Evolutionary conservation across 1,140 invertebrate species (phyloP).

Genomic region (Prorops nasuta): DNA sequence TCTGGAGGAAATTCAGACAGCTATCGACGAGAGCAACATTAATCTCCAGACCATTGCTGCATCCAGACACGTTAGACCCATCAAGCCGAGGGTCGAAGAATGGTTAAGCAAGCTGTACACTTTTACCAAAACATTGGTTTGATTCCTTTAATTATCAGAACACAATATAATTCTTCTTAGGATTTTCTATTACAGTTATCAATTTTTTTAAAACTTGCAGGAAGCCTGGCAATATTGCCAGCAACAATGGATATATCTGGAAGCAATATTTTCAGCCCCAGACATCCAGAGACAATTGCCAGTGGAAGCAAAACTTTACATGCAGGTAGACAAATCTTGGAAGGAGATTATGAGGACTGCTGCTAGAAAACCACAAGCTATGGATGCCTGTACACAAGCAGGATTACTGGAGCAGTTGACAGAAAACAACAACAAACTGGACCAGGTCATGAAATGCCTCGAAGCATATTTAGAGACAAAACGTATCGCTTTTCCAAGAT

Average conservation of each 20-base stretch:
- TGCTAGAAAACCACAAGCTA: slow-evolving; percentile 70
- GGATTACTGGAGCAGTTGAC: slow-evolving; percentile 70
- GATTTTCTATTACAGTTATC: too few species aligned
- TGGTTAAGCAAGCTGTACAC: slow-evolving; percentile 74
- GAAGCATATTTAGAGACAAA: slow-evolving; percentile 85
- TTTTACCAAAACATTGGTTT: slow-evolving; percentile 74
- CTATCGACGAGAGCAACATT: slow-evolving; percentile 82
- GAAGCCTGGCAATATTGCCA: slow-evolving; percentile 84
- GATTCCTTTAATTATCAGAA: slow-evolving; percentile 11
- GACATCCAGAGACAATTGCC: slow-evolving; percentile 86
- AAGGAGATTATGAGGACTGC: slow-evolving; percentile 79
- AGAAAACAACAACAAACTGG: slow-evolving; percentile 75
- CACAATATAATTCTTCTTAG: slow-evolving; percentile 4
- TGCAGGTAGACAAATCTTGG: slow-evolving; percentile 81
- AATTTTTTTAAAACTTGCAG: too few species aligned
- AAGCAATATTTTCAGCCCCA: slow-evolving; percentile 86
- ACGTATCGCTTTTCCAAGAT: slow-evolving; percentile 84
- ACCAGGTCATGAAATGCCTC: slow-evolving; percentile 78
- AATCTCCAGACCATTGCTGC: slow-evolving; percentile 82
- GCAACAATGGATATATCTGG: slow-evolving; percentile 82
- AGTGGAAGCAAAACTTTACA: slow-evolving; percentile 79
- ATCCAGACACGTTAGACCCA: slow-evolving; percentile 78
- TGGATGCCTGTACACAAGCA: slow-evolving; percentile 66
- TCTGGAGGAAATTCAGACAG: slow-evolving; percentile 78
- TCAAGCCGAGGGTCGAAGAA: slow-evolving; percentile 76